These are phyloP conservation scores for Poeciliopsis paucimaculata DNA, from an alignment of 2,797 vertebrate genomes.

Conservation along the genomic window DNA sequence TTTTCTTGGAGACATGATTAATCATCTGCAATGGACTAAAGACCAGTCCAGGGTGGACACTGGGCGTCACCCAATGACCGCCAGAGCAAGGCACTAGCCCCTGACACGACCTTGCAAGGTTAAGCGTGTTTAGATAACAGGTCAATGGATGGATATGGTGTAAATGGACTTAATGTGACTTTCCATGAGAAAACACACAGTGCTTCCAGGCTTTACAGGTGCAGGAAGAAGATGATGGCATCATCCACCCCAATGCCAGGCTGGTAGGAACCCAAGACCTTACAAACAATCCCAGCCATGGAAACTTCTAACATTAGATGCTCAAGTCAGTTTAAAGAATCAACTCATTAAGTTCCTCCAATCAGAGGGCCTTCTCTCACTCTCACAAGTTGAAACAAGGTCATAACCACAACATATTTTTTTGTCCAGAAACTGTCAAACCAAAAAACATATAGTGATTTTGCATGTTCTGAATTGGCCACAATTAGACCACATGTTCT, in stretches of 20 bases:
- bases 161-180: no score
- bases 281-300: background rate
- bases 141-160: no score
- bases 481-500: constrained; percentile 48
- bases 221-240: background rate
- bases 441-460: constrained; percentile 32
- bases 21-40: no score
- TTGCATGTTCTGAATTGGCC: constrained; percentile 35
- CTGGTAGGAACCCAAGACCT: background rate
- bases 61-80: no score
- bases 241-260: background rate
- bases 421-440: constrained; percentile 28
- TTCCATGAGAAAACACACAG: no score
- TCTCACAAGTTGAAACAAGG: constrained; percentile 51
- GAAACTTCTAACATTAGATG: background rate
- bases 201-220: no score
- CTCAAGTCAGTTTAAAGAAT: background rate
- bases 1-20: background rate
- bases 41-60: no score
- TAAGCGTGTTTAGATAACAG: no score
- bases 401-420: constrained; percentile 30
- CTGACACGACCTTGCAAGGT: no score
- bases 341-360: constrained; percentile 27
- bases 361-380: constrained; percentile 47
- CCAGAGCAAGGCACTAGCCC: no score